phyloP scores from a whole-genome alignment of 2,888 invertebrate species.

The Coelinius sp. region DNA sequence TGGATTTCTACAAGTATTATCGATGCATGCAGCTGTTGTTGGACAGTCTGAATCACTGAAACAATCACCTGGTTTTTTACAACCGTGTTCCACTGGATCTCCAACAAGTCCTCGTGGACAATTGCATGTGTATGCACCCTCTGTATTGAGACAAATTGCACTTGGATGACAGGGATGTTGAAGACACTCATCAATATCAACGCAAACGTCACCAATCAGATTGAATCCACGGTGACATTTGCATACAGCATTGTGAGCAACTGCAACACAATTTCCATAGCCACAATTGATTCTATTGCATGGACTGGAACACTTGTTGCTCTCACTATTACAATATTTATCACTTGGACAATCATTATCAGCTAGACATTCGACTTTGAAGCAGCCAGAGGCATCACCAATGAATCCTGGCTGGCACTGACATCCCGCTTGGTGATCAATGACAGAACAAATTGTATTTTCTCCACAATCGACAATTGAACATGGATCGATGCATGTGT shows the following conservation, averaged over 20 bases:
- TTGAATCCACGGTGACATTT: constrained; percentile 83
- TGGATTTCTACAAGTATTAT: constrained; percentile 84
- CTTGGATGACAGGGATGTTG: constrained; percentile 84
- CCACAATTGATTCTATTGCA: constrained; percentile 86
- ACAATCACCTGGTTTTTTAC: constrained; percentile 88
- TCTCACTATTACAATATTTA: constrained; percentile 82
- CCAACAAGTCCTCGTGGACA: constrained; percentile 87
- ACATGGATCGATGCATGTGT: constrained; percentile 88
- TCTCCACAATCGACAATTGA: constrained; percentile 80
- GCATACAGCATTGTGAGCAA: constrained; percentile 82
- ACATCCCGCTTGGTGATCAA: constrained; percentile 81
- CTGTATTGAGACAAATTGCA: constrained; percentile 83
- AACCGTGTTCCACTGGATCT: constrained; percentile 81
- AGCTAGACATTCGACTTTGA: constrained; percentile 88
- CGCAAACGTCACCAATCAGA: constrained; percentile 78
- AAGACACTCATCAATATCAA: constrained; percentile 86
- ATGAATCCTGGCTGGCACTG: constrained; percentile 85
- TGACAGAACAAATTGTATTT: constrained; percentile 83
- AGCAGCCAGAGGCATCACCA: constrained; percentile 90
- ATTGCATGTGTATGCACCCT: constrained; percentile 83
- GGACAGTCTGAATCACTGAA: constrained; percentile 86
- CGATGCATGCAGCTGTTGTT: constrained; percentile 80
- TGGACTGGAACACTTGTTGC: constrained; percentile 87
- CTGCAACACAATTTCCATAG: constrained; percentile 83
- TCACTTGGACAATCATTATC: constrained; percentile 83